These are phyloP conservation scores for Botia almorhae DNA, from an alignment of 2,797 vertebrate genomes.

Conservation along the genomic window DNA sequence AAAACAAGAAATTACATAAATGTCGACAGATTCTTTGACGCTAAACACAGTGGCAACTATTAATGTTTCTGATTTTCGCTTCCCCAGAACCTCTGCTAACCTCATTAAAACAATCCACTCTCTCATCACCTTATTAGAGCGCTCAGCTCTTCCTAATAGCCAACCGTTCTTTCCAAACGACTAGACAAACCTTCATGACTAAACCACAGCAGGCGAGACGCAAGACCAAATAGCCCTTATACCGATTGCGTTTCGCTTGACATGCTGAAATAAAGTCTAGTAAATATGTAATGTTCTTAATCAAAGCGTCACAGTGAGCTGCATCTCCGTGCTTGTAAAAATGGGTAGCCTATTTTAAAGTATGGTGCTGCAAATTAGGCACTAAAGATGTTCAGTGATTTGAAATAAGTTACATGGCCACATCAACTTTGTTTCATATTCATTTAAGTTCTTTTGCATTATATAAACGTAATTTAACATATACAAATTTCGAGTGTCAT, in stretches of 20 bases:
- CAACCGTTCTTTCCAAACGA: constrained; percentile 77
- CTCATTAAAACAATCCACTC: constrained; percentile 64
- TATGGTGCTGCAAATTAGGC: not conserved
- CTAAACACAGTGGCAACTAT: constrained; percentile 59
- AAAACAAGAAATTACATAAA: constrained; percentile 73
- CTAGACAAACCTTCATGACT: constrained; percentile 75
- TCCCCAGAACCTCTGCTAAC: constrained; percentile 63
- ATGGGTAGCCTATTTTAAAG: not conserved
- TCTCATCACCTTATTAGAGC: constrained; percentile 62
- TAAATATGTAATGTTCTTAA: constrained; percentile 64
- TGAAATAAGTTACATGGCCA: not conserved
- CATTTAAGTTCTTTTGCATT: not conserved
- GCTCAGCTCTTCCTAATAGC: constrained; percentile 57
- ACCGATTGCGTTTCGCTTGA: constrained; percentile 79
- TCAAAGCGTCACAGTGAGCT: constrained; percentile 46
- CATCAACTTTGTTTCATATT: not conserved
- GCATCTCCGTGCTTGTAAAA: not conserved
- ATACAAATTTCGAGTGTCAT: not conserved
- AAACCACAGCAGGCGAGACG: constrained; percentile 57
- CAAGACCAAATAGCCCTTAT: constrained; percentile 73
- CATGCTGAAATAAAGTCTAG: constrained; percentile 71
- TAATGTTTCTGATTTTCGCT: constrained; percentile 56
- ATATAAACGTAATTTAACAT: not conserved
- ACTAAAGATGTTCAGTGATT: constrained; percentile 8
- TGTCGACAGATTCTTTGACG: constrained; percentile 64